These are phyloP conservation scores for Thalpophila matura DNA, from an alignment of 2,888 invertebrate species.

Conservation along the genomic window DNA sequence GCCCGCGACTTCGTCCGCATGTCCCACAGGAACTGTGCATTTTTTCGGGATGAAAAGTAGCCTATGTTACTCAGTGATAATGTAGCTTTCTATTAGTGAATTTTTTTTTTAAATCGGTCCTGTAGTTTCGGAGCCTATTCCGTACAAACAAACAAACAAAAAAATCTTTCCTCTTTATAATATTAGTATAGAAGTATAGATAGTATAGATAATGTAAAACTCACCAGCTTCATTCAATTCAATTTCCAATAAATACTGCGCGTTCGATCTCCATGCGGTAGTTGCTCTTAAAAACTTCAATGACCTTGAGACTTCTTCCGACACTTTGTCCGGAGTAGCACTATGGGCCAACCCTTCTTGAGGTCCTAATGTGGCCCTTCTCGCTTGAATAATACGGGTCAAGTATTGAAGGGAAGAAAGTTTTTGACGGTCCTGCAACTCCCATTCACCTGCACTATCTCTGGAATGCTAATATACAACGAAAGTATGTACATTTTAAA, in stretches of 20 bases:
- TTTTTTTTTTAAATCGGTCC: no score
- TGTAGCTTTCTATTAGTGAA: no score
- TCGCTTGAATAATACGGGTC: constrained; percentile 93
- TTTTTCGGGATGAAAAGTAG: no score
- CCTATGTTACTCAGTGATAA: no score
- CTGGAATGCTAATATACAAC: constrained; percentile 92
- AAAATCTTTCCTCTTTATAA: no score
- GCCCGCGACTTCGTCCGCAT: no score
- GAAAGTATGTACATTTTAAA: not conserved
- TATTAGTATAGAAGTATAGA: no score
- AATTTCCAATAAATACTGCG: constrained; percentile 85
- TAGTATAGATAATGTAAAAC: not conserved
- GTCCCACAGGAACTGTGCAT: no score
- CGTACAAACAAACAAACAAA: no score
- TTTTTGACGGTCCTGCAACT: constrained; percentile 95
- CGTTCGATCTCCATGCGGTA: constrained; percentile 85
- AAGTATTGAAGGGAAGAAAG: constrained; percentile 96
- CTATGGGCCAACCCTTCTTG: constrained; percentile 77
- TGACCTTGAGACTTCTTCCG: constrained; percentile 84
- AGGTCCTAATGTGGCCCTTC: constrained; percentile 85
- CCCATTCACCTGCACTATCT: constrained; percentile 96
- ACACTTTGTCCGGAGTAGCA: constrained; percentile 78
- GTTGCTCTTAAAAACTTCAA: constrained; percentile 83
- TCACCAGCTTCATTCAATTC: constrained; percentile 85
- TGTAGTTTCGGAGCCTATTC: no score